phyloP scores from a whole-genome alignment of 2,888 invertebrate species.

The Cylloceria caligata region DNA sequence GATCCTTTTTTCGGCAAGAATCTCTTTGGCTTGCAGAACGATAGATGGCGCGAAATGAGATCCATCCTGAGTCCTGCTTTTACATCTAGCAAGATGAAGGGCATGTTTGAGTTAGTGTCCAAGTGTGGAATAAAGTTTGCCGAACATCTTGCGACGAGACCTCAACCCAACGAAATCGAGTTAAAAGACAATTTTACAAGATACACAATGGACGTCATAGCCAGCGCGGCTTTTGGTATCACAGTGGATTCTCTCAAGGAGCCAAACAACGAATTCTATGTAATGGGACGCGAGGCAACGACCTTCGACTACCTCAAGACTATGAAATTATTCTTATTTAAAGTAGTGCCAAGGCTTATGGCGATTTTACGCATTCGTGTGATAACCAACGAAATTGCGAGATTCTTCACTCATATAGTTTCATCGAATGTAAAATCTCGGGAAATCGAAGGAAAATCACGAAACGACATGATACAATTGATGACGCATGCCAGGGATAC shows the following conservation, averaged over 20 bases:
- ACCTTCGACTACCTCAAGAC: conserved; percentile 58
- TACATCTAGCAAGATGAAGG: conserved; percentile 79
- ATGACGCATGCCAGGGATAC: conserved; percentile 65
- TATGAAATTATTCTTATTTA: conserved; percentile 59
- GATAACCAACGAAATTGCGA: conserved; percentile 19
- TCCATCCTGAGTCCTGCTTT: conserved; percentile 78
- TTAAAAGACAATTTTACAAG: conserved; percentile 85
- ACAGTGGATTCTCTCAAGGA: conserved; percentile 86
- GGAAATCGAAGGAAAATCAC: conserved; percentile 66
- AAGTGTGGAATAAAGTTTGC: conserved; percentile 75
- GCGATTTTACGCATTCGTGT: conserved; percentile 48
- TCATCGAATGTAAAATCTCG: conserved; percentile 58
- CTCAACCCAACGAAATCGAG: conserved; percentile 80
- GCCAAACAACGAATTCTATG: conserved; percentile 86
- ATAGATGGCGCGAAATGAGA: conserved; percentile 78
- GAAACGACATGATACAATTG: conserved; percentile 75
- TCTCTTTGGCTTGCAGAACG: conserved; percentile 74
- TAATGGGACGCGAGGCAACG: conserved; percentile 77
- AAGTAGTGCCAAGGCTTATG: conserved; percentile 49
- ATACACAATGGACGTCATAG: conserved; percentile 87
- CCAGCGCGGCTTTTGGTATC: conserved; percentile 86
- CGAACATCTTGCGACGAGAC: conserved; percentile 70
- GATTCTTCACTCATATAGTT: conserved; percentile 68
- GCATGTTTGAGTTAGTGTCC: conserved; percentile 74
- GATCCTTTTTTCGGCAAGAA: conserved; percentile 76